Evolutionary conservation across 2,888 invertebrate species (phyloP).

Genomic region (Oligia latruncula): DNA sequence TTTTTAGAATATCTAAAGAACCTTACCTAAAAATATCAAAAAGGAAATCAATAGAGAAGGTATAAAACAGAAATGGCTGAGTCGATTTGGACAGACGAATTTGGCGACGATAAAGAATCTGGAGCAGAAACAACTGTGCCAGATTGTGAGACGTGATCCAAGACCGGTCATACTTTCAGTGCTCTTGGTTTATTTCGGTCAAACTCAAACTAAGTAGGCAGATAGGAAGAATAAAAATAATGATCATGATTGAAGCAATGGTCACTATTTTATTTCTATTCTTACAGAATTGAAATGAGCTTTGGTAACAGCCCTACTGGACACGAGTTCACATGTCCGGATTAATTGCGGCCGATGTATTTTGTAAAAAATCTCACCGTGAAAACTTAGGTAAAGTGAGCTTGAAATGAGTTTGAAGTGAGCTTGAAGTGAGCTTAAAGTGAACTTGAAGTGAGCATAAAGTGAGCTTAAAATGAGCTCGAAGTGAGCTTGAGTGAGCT

Average conservation of each 20-base stretch:
- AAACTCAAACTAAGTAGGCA: background rate
- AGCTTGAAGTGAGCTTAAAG: no score
- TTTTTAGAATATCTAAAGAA: no score
- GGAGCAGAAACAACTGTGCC: conserved; percentile 10
- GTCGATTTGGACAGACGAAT: conserved; percentile 48
- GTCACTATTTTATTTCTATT: no score
- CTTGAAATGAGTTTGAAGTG: no score
- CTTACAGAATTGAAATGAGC: background rate
- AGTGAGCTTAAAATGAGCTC: no score
- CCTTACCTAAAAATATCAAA: conserved; percentile 20
- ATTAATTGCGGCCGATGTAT: no score
- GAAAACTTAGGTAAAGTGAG: no score
- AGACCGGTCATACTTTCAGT: background rate
- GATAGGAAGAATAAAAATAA: background rate
- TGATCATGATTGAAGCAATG: background rate
- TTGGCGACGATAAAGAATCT: conserved; percentile 24
- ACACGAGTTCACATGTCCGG: no score
- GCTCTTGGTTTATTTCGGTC: no score
- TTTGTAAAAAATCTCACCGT: no score
- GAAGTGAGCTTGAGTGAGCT: no score
- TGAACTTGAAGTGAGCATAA: no score
- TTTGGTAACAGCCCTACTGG: background rate
- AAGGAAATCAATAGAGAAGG: conserved; percentile 20
- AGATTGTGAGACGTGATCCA: background rate
- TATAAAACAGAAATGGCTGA: conserved; percentile 53